A percentile compares a stretch with the other conserved stretches of the same genome.
phyloP scores from a whole-genome alignment of 2,797 vertebrate species.

The Falco concolor region DNA sequence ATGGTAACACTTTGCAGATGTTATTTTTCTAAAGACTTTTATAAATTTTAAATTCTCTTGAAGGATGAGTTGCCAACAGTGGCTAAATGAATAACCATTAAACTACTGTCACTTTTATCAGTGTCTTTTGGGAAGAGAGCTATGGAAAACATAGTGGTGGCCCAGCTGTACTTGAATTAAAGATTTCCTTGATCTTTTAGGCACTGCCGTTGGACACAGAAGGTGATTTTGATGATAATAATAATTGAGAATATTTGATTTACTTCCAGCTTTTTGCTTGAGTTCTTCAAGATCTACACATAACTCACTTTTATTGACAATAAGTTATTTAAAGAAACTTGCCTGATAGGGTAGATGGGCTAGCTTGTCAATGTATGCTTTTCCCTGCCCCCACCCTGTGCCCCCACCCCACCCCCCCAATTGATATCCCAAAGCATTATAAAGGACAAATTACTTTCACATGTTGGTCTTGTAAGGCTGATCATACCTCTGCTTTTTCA shows the following conservation, averaged over 20 bases:
- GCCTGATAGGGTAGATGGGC: not conserved
- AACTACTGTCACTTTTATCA: slow-evolving; percentile 5
- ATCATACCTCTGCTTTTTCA: slow-evolving; percentile 40
- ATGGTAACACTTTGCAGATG: not conserved
- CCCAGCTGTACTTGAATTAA: not conserved
- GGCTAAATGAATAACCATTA: slow-evolving; percentile 9
- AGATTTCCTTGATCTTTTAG: not conserved
- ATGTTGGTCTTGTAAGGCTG: slow-evolving; percentile 13
- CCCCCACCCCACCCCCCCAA: not conserved
- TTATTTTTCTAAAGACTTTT: not conserved
- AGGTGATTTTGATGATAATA: not conserved
- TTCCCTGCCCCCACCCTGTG: no score
- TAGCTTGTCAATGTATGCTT: not conserved
- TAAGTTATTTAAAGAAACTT: not conserved
- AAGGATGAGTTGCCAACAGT: not conserved
- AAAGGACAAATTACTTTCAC: slow-evolving; percentile 27
- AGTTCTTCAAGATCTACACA: not conserved
- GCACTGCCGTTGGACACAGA: not conserved
- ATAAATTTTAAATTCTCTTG: not conserved
- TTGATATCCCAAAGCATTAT: not conserved
- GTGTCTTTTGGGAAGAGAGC: not conserved
- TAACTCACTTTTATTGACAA: not conserved
- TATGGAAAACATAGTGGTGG: not conserved
- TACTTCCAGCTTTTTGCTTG: not conserved
- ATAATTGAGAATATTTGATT: not conserved